These are phyloP conservation scores for Tenthredo distinguenda DNA, from an alignment of 2,888 invertebrate species.

Conservation along the genomic window DNA sequence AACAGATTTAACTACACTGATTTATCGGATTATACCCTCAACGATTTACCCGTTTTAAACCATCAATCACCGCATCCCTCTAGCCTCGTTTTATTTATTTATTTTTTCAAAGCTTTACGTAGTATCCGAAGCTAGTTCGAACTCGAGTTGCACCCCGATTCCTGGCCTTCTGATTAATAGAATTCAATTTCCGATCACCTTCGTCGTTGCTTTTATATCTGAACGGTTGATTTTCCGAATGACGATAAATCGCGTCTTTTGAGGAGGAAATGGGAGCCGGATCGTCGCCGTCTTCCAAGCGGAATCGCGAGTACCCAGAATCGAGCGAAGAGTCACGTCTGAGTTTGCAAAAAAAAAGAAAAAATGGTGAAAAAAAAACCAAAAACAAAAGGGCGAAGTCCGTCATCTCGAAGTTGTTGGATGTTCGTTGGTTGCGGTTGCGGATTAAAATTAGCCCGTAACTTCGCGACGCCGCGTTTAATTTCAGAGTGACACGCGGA, in stretches of 20 bases:
- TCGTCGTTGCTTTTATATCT: not conserved
- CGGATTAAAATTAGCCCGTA: slow-evolving; percentile 31
- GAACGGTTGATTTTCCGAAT: not conserved
- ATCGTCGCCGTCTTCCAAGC: not conserved
- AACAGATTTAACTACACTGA: not conserved
- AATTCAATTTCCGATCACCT: not conserved
- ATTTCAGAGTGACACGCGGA: slow-evolving; percentile 42
- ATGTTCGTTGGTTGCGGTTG: slow-evolving; percentile 25
- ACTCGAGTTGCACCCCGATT: not conserved
- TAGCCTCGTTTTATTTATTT: not conserved
- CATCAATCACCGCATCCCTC: not conserved
- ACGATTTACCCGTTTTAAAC: not conserved
- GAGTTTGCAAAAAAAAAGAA: not conserved
- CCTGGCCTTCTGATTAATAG: no score
- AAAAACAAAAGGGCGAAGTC: not conserved
- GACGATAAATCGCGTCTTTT: not conserved
- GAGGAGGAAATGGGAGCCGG: not conserved
- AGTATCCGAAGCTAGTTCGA: not conserved
- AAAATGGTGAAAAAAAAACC: no score
- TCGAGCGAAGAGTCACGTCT: not conserved
- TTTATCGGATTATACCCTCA: slow-evolving; percentile 9
- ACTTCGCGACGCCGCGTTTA: slow-evolving; percentile 37
- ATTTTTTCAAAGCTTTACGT: no score
- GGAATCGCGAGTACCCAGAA: slow-evolving; percentile 18
- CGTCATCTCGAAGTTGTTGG: slow-evolving; percentile 27